Conservation (phyloP, 2,797 vertebrate species). For the Valencia hispanica region DNA sequence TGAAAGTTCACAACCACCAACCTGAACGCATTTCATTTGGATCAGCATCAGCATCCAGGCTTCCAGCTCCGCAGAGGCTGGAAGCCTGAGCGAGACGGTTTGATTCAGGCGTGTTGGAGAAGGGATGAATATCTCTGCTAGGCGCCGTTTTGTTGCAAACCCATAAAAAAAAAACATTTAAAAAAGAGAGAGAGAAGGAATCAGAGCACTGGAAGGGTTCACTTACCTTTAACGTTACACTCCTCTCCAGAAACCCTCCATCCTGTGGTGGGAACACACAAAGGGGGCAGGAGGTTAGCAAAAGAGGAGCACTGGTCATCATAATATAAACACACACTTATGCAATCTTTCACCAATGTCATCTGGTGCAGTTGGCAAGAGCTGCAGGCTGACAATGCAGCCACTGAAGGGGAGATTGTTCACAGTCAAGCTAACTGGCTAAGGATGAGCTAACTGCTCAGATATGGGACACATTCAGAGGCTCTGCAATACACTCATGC, state of each 20-base stretch:
- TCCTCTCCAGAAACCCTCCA: conserved; percentile 56
- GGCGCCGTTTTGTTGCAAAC: not conserved
- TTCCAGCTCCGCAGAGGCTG: no score
- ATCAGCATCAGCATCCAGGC: not conserved
- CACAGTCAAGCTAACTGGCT: conserved; percentile 68
- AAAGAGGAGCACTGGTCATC: conserved; percentile 47
- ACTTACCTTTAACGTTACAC: conserved; percentile 51
- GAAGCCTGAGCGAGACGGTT: no score
- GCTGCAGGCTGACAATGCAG: conserved; percentile 59
- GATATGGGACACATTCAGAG: conserved; percentile 66
- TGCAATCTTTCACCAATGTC: conserved; percentile 57
- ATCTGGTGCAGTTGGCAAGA: conserved; percentile 58
- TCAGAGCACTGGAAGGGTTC: not conserved
- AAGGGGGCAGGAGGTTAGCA: conserved; percentile 44
- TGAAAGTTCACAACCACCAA: no score
- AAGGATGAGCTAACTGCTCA: conserved; percentile 72
- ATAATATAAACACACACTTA: conserved; percentile 53
- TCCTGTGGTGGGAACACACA: conserved; percentile 63
- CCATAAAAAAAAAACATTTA: no score
- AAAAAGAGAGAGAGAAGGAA: no score
- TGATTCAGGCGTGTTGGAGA: no score
- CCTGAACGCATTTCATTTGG: not conserved
- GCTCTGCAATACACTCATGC: conserved; percentile 73
- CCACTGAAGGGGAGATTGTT: conserved; percentile 65
- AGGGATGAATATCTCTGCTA: no score